Base-by-base conservation (phyloP, 92 coral and sea anemone genomes). In the Heteractis magnifica region DNA sequence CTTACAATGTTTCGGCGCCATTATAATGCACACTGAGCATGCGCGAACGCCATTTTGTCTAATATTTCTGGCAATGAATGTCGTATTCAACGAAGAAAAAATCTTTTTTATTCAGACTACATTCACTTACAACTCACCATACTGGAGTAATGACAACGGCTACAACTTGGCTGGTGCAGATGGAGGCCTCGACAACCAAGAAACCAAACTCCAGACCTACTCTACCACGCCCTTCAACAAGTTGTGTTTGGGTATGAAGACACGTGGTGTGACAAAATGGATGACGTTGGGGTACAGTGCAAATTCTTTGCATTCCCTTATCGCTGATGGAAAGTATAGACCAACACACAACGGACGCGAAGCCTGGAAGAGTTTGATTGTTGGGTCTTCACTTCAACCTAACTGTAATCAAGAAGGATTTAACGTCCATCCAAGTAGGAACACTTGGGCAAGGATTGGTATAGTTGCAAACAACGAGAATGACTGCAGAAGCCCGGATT, bases 401-500 rank as follows among this genome's bases (percentile, higher is more conserved):
- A 56, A 87, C 75, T 87, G 90, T 58, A 87, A 87, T 60, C 71
- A 19, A 55, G 87, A 82, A 56, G 90, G 90, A 16, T 87, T 87
- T 56, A 87, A 87, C 68, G 86, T 72, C 6, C 9, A 8, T 6
- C 71, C 79, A 6, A 83, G 56, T 8, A 62, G 70, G 19, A 62
- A 62, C 23, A 23, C 20, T 23, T 20, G 70, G 72, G 68, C 85
- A 52, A 65, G 90, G 58, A 87, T 87, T 11, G 90, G 90, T 11
- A 87, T 87, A 49, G 68, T 87, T 51, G 86, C 55, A 34, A 87
- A 87, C 86, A 86, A 87, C 51, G 90, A 87, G 41, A 82, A 82
- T 79, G 65, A 87, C 76, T 87, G 90, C 13, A 55, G 44, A 16
- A 19, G 72, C 16, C 90, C 90, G 6, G 87, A 87, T 50, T 87